Evolutionary conservation across 1,140 invertebrate genomes (phyloP).

Genomic region (Arion vulgaris): DNA sequence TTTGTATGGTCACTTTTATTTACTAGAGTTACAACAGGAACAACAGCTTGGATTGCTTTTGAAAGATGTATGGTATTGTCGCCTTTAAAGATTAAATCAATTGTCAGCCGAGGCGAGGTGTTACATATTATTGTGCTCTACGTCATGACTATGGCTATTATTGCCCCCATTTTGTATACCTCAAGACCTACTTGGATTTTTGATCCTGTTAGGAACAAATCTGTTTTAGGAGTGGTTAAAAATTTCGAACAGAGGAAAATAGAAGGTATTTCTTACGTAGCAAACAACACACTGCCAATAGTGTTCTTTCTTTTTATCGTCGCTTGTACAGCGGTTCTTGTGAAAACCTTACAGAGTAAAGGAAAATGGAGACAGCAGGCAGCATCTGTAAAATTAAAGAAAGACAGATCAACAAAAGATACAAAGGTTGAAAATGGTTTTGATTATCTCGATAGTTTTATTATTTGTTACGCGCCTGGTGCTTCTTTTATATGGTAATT

Average conservation of each 20-base stretch:
- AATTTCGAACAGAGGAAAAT: background rate
- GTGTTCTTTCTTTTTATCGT: background rate
- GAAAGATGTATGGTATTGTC: background rate
- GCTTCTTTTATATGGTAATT: background rate
- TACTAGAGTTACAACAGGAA: background rate
- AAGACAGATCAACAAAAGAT: background rate
- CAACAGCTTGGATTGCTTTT: background rate
- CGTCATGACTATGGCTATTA: background rate
- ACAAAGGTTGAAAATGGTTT: background rate
- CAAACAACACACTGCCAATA: background rate
- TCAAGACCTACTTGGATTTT: background rate
- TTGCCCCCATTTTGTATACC: background rate
- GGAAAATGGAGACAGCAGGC: background rate
- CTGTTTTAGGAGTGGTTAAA: background rate
- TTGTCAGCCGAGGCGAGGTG: background rate
- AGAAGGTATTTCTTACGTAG: background rate
- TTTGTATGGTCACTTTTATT: background rate
- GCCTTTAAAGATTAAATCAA: background rate
- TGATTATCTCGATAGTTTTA: conserved; percentile 16
- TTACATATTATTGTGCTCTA: background rate
- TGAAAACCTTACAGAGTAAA: background rate
- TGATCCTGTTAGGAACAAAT: background rate
- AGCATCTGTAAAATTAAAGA: background rate
- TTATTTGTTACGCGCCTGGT: background rate
- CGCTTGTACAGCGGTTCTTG: background rate